Evolutionary conservation across 2,888 invertebrate genomes (phyloP).

Genomic region (Tolmerus cingulatus): DNA sequence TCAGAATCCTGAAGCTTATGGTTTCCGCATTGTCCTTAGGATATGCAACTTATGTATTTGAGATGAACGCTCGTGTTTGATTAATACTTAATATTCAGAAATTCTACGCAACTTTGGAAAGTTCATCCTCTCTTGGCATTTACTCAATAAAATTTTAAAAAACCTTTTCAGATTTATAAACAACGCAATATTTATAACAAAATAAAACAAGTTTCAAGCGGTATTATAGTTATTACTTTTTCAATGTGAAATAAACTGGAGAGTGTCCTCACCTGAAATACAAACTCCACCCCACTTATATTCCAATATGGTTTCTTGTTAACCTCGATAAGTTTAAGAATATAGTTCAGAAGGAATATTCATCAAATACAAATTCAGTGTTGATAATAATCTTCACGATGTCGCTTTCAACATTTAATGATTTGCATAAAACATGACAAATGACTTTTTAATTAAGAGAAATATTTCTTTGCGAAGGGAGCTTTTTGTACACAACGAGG

Average conservation of each 20-base stretch:
- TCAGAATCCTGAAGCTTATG: not conserved
- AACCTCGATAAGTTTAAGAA: not conserved
- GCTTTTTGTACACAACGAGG: not conserved
- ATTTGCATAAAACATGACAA: not conserved
- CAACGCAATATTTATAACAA: too few species aligned
- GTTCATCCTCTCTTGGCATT: not conserved
- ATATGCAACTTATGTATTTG: not conserved
- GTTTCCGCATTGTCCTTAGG: not conserved
- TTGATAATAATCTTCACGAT: not conserved
- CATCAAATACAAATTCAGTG: not conserved
- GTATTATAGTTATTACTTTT: not conserved
- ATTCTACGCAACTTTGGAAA: not conserved
- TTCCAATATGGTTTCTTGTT: not conserved
- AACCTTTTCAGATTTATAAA: not conserved
- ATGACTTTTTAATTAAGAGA: conserved; percentile 2
- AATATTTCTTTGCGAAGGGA: not conserved
- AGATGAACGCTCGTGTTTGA: not conserved
- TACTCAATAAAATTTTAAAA: too few species aligned
- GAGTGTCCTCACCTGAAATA: too few species aligned
- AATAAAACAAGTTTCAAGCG: too few species aligned
- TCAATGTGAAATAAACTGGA: not conserved
- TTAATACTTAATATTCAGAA: not conserved
- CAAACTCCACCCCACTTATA: not conserved
- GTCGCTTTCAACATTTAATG: not conserved
- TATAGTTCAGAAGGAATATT: not conserved